Base-by-base conservation (phyloP, 2,888 invertebrate genomes). In the Hypolimnas misippus region DNA sequence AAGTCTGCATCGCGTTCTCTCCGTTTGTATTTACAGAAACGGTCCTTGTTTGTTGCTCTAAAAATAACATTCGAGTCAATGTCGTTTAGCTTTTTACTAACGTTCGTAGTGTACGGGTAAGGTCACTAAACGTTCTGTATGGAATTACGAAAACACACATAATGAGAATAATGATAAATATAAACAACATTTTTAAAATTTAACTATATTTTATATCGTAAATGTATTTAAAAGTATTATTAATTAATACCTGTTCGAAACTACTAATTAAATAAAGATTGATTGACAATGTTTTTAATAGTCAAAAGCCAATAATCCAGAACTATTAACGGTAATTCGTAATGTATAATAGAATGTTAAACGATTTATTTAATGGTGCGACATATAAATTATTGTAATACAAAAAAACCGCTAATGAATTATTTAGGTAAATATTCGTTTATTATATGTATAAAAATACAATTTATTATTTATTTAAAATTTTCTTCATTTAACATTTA, bases 61-160 rank as follows among this genome's bases (percentile, higher is more conserved):
- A 56, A 64, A 44, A 60, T 64, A 64, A 49, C 53, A 60, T 49
- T 57, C 29, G 44, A 55, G 61, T 62, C 57, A 57, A 35, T 61
- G 51, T 62, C 57, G 62, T 25, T 7, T 16, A 29, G 40, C 38
- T 42, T 51, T 29, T 17, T 21, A 52, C 52, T 33, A 10, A 12
- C 19, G 51, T 6, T 19, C n/a, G 5, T 12, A 5, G 8, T 17
- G 4, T 16, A 17, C 51, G 51, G 5, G 31, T 51, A 33, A 52
- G 33, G 52, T 49, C 49, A 49, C 14, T 25, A 25, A 49, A 29
- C 14, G 14, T 29, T 29, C 21, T n/a, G 19, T 44, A n/a, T 3
- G 7, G n/a, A 14, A 29, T 49, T 16, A 21, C 19, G 21, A 5
- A 12, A 21, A 21, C 19, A 21, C 3, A n/a, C 12, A 19, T 2